These are phyloP conservation scores for Dryococelus australis DNA, from an alignment of 2,888 invertebrate genomes.

Conservation along the genomic window DNA sequence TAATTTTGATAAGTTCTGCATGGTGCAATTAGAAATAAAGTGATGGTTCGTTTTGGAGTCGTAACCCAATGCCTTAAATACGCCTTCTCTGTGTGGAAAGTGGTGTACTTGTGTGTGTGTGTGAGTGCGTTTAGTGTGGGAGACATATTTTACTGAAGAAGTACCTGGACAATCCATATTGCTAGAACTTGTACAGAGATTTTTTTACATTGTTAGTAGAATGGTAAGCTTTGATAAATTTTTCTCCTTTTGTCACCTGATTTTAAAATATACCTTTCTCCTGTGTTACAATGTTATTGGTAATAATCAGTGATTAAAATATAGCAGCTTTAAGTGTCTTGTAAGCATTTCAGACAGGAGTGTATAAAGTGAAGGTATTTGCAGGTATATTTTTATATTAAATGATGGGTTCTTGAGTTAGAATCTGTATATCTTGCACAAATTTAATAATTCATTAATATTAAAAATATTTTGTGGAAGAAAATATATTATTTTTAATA, in stretches of 20 bases:
- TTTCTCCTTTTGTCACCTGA: background rate
- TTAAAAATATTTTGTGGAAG: background rate
- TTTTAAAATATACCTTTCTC: background rate
- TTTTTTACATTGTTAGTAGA: conserved; percentile 23
- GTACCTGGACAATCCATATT: conserved; percentile 37
- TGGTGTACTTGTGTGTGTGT: conserved; percentile 24
- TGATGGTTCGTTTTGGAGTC: conserved; percentile 4
- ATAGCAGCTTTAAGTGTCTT: background rate
- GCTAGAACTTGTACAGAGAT: conserved; percentile 37
- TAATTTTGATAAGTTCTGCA: background rate
- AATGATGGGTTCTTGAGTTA: conserved; percentile 9
- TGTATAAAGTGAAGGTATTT: conserved; percentile 10
- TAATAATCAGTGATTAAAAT: background rate
- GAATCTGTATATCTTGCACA: conserved; percentile 16
- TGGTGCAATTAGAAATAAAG: background rate
- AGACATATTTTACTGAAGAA: conserved; percentile 30
- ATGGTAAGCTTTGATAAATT: conserved; percentile 11
- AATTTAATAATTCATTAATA: conserved; percentile 3
- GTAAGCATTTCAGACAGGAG: background rate
- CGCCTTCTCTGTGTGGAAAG: conserved; percentile 27
- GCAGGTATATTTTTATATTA: conserved; percentile 16
- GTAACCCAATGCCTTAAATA: conserved; percentile 28
- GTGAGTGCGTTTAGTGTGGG: background rate
- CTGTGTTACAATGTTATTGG: conserved; percentile 4
- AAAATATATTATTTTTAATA: conserved; percentile 3